phyloP scores from a whole-genome alignment of 2,797 vertebrate species.

The Coluber constrictor region DNA sequence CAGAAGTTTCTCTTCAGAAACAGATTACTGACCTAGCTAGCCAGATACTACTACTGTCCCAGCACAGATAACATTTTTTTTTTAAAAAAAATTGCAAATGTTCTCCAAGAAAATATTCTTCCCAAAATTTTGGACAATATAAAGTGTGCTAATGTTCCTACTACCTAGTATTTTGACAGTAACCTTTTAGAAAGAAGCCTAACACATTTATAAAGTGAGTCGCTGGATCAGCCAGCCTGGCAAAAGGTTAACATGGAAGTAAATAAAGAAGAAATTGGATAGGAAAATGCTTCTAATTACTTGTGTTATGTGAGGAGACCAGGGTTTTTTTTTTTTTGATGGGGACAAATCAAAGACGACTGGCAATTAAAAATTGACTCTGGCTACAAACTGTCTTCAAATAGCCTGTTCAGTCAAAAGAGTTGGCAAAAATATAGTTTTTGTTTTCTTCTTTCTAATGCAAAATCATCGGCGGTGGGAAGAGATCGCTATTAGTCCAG shows the following conservation, averaged over 20 bases:
- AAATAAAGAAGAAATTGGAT: neutral
- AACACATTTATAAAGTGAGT: accelerated
- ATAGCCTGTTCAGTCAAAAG: too few relatives aligned
- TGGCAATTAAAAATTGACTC: neutral
- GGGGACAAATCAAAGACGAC: accelerated
- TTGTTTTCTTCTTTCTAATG: neutral
- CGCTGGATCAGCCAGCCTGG: neutral
- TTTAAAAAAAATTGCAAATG: neutral
- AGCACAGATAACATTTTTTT: neutral
- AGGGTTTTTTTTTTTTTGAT: too few relatives aligned
- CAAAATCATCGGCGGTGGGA: neutral
- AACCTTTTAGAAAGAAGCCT: neutral
- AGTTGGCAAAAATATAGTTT: neutral
- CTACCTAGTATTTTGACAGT: neutral
- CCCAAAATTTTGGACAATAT: neutral
- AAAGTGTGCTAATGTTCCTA: neutral
- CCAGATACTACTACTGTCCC: neutral
- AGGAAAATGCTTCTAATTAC: neutral
- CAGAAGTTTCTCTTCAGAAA: neutral
- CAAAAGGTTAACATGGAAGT: neutral
- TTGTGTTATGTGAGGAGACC: neutral
- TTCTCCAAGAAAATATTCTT: accelerated
- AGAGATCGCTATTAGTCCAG: neutral
- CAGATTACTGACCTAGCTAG: neutral
- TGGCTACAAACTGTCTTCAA: neutral